Conservation (phyloP, 2,113 vertebrate species). For the Pelecanus crispus region DNA sequence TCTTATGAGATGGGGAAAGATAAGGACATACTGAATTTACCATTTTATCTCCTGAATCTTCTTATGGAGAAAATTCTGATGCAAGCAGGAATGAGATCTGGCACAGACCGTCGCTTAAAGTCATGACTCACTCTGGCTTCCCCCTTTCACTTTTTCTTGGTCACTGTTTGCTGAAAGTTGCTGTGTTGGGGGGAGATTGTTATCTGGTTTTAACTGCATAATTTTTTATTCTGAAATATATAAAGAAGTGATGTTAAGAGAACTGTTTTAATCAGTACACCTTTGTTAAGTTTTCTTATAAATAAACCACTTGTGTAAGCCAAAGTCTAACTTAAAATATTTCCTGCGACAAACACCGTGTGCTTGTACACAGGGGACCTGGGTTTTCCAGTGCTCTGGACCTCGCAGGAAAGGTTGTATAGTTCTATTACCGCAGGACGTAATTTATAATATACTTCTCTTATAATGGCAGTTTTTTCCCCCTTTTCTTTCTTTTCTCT, state of each 20-base stretch:
- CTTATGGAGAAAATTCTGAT: neutral
- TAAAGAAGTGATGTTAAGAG: neutral
- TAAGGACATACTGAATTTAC: neutral
- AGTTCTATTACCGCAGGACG: neutral
- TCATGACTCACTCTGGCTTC: neutral
- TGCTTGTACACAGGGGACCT: neutral
- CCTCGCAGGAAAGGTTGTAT: neutral
- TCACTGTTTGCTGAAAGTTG: neutral
- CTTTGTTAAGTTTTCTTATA: slow-evolving; percentile 33
- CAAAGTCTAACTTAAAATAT: slow-evolving; percentile 4
- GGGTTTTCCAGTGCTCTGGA: neutral
- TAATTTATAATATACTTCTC: neutral
- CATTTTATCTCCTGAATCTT: neutral
- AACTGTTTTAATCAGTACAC: neutral
- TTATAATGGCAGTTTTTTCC: slow-evolving; percentile 11
- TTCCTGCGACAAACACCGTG: neutral
- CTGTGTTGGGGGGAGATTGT: neutral
- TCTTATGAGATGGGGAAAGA: slow-evolving; percentile 47
- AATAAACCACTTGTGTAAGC: slow-evolving; percentile 31
- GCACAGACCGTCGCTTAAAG: neutral
- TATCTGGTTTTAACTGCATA: neutral
- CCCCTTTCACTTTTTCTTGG: neutral
- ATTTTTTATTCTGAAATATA: neutral
- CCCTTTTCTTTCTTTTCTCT: neutral
- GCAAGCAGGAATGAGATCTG: neutral